phyloP scores from a whole-genome alignment of 1,140 invertebrate genomes.

The Maconellicoccus hirsutus region DNA sequence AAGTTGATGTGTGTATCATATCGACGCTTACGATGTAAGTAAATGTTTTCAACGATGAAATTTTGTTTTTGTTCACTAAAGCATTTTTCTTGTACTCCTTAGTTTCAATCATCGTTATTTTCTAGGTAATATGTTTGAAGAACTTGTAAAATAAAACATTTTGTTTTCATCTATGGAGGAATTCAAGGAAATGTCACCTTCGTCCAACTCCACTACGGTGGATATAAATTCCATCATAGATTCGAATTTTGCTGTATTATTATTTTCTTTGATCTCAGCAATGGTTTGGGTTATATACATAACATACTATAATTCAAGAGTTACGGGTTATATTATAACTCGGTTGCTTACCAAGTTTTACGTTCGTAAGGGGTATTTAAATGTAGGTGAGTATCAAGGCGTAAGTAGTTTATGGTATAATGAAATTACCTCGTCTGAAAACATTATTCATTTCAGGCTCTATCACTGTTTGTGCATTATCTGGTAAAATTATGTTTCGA shows the following conservation, averaged over 20 bases:
- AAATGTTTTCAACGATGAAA: too few species aligned
- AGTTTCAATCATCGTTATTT: too few species aligned
- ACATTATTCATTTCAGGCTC: conserved; percentile 50
- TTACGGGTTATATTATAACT: conserved; percentile 80
- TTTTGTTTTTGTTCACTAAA: too few species aligned
- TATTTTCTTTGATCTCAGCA: conserved; percentile 65
- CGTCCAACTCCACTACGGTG: too few species aligned
- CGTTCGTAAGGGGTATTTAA: conserved; percentile 71
- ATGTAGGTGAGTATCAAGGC: conserved; percentile 60
- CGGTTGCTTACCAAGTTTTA: conserved; percentile 79
- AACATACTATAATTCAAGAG: conserved; percentile 87
- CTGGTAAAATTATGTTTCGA: conserved; percentile 97
- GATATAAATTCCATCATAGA: background rate
- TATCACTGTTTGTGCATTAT: conserved; percentile 83
- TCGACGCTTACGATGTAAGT: too few species aligned
- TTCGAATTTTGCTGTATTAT: conserved; percentile 59
- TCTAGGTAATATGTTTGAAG: too few species aligned
- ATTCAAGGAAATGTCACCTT: too few species aligned
- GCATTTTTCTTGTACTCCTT: too few species aligned
- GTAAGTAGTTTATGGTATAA: conserved; percentile 24
- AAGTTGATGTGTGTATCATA: too few species aligned
- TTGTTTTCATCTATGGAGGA: background rate
- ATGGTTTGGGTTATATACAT: conserved; percentile 87
- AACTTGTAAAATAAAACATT: too few species aligned
- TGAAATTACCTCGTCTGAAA: too few species aligned